Evolutionary conservation across 2,888 invertebrate genomes (phyloP).

Genomic region (Thelaira solivaga): DNA sequence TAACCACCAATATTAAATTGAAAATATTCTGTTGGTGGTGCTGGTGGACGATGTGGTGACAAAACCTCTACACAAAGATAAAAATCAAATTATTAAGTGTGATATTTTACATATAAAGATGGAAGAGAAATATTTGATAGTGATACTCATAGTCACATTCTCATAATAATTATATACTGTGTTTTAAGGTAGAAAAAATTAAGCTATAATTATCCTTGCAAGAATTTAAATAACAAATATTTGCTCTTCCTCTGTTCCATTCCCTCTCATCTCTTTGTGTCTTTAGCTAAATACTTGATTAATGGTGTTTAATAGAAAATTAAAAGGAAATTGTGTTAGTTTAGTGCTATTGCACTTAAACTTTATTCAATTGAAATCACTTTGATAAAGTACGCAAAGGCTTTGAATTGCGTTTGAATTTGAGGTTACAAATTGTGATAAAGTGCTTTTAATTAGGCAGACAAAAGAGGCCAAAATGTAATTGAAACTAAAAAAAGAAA

Average conservation of each 20-base stretch:
- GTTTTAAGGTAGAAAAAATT: too few species aligned
- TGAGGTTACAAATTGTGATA: neutral
- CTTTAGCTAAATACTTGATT: slow-evolving; percentile 1
- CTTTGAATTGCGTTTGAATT: neutral
- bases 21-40: slow-evolving; percentile 92
- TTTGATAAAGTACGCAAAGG: slow-evolving; percentile 5
- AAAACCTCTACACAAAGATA: slow-evolving; percentile 83
- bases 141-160: too few species aligned
- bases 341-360: slow-evolving; percentile 21
- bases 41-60: slow-evolving; percentile 91
- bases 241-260: neutral
- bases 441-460: neutral
- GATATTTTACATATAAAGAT: too few species aligned
- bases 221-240: too few species aligned
- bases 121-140: neutral
- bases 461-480: too few species aligned
- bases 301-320: slow-evolving; percentile 12
- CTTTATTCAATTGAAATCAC: slow-evolving; percentile 31
- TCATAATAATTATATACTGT: too few species aligned
- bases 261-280: neutral
- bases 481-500: too few species aligned
- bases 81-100: slow-evolving; percentile 20
- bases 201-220: too few species aligned
- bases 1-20: slow-evolving; percentile 92
- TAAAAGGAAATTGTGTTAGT: slow-evolving; percentile 24